Evolutionary conservation across 2,888 invertebrate genomes (phyloP).

Genomic region (Pyralis farinalis): DNA sequence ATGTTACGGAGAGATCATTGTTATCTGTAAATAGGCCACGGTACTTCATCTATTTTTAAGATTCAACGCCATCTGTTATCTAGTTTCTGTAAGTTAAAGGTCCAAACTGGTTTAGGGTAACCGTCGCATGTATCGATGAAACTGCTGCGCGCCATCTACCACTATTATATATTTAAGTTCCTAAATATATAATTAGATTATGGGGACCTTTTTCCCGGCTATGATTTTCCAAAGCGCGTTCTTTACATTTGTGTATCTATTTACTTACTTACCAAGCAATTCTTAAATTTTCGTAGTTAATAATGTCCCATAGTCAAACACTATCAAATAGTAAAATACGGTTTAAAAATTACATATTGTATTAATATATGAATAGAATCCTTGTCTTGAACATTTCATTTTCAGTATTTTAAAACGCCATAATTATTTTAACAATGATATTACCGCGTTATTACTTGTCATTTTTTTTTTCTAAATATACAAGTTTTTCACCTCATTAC

Average conservation of each 20-base stretch:
- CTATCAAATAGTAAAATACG: too few species aligned
- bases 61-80: slow-evolving; percentile 24
- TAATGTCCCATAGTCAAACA: too few species aligned
- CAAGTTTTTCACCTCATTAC: too few species aligned
- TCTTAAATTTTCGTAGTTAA: background rate
- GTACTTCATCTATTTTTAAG: background rate
- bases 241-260: slow-evolving; percentile 19
- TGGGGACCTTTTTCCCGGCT: slow-evolving; percentile 50
- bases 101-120: slow-evolving; percentile 7
- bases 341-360: too few species aligned
- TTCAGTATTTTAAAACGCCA: too few species aligned
- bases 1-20: too few species aligned
- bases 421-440: too few species aligned
- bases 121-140: slow-evolving; percentile 7
- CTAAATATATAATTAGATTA: slow-evolving; percentile 64
- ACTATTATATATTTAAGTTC: slow-evolving; percentile 59
- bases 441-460: too few species aligned
- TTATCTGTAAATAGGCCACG: too few species aligned
- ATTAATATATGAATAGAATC: too few species aligned
- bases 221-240: slow-evolving; percentile 67
- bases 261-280: slow-evolving; percentile 10
- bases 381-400: too few species aligned
- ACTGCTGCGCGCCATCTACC: slow-evolving; percentile 13
- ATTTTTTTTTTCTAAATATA: slow-evolving; percentile 5
- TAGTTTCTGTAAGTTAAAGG: slow-evolving; percentile 12